These are phyloP conservation scores for Alcis repandata DNA, from an alignment of 2,888 invertebrate species.

Conservation along the genomic window DNA sequence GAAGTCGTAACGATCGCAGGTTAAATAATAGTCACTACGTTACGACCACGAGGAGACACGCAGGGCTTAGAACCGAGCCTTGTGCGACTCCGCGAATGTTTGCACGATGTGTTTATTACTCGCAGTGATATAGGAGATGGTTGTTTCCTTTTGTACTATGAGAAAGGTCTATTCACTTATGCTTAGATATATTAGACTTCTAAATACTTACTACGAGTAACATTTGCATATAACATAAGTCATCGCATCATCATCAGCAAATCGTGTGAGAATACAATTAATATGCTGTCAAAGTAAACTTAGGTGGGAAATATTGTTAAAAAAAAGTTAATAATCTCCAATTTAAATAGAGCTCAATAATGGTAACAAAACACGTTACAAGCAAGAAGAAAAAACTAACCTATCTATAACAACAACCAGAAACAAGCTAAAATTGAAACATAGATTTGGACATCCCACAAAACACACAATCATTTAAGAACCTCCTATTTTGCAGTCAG, in stretches of 20 bases:
- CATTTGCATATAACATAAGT: no score
- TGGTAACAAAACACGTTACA: no score
- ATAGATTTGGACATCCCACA: no score
- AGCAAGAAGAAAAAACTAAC: no score
- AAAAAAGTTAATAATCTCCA: no score
- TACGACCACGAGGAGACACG: constrained; percentile 72
- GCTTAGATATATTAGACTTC: not conserved
- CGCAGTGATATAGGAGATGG: constrained; percentile 7
- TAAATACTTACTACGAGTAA: not conserved
- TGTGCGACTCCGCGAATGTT: constrained; percentile 59
- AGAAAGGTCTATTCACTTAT: constrained; percentile 36
- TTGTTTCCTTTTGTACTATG: constrained; percentile 8
- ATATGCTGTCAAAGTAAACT: no score
- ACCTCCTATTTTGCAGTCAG: not conserved
- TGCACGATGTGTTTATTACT: constrained; percentile 37
- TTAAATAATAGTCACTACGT: constrained; percentile 33
- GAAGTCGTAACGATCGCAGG: constrained; percentile 55
- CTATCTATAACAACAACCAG: no score
- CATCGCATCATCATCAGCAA: no score
- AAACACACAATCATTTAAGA: not conserved
- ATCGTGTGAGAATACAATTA: no score
- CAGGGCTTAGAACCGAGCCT: constrained; percentile 67
- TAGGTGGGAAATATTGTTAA: no score
- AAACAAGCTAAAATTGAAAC: no score
- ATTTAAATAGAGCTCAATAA: no score